A percentile compares a stretch with the other conserved stretches of the same genome.
These are phyloP conservation scores for Rhagium mordax DNA, from an alignment of 2,888 invertebrate genomes.

Conservation along the genomic window DNA sequence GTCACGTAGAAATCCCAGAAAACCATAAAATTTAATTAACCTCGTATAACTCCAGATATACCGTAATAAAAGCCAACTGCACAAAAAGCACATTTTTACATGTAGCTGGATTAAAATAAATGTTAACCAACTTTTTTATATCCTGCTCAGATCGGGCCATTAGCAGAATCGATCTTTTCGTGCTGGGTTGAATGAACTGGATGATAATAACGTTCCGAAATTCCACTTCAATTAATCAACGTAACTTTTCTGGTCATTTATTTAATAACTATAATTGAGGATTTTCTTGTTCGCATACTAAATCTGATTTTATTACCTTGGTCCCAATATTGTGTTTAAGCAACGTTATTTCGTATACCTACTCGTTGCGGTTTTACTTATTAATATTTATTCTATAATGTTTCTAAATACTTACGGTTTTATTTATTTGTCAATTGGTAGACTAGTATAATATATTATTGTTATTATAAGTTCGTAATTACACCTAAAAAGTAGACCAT, in stretches of 20 bases:
- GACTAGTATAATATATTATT: no score
- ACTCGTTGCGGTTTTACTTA: neutral
- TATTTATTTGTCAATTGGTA: no score
- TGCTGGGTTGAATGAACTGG: conserved; percentile 5
- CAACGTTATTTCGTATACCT: neutral
- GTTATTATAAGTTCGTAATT: neutral
- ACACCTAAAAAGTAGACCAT: neutral
- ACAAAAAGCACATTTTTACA: neutral
- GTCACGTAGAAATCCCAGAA: neutral
- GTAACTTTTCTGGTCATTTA: neutral
- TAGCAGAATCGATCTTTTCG: neutral
- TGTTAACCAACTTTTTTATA: neutral
- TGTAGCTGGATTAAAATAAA: neutral
- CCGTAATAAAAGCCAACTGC: neutral
- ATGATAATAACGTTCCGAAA: neutral
- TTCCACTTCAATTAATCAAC: neutral
- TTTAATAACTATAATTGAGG: neutral
- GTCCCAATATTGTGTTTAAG: neutral
- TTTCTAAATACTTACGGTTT: neutral
- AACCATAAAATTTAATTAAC: conserved; percentile 2
- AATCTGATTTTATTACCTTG: neutral
- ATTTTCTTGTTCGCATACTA: neutral
- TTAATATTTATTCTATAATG: neutral
- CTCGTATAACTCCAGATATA: neutral
- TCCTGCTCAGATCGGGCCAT: conserved; percentile 2